Evolutionary conservation across 1,140 invertebrate species (phyloP), one percentile per base, ranked within the genome.

Genomic region (Batillaria attramentaria): DNA sequence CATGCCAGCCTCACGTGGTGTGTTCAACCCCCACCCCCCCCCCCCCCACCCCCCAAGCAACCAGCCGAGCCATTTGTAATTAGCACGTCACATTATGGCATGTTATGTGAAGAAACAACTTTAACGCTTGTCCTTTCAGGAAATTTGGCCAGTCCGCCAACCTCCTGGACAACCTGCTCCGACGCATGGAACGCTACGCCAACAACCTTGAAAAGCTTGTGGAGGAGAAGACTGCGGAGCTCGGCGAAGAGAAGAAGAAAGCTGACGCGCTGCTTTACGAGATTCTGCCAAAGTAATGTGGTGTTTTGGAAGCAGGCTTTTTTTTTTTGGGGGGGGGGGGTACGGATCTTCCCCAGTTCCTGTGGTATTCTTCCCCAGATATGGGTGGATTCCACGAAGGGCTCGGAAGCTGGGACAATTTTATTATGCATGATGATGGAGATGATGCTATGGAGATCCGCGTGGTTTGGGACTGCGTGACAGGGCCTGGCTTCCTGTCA

Each of bases 151-250:
- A 78, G 20, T 77, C 69, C 33, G 78, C 62, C 31, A 97, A 97
- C 89, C 96, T 98, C 84, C 95, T 97, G 39, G 97, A 98, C 89
- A 97, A 95, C 16, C 96, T 98, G 95, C 96, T 97, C 86, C 95
- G 96, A 93, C 96, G 97, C 95, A 92, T 98, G 83, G 96, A 98
- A 89, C 97, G 97, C 87, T 97, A 98, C 91, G 96, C 96, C 31
- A 97, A 97, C 90, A 97, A 97, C 92, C 91, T 98, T 86, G 96
- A 97, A 90, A 95, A 97, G 84, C 88, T 97, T 35, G 97, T 98
- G 82, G 93, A 95, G 46, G 96, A 97, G 85, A 92, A 96, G 79
- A 98, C 96, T 4, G 95, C 96, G 78, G 95, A 97, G 87, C 91
- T 97, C 77, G 95, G 96, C 85, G 94, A 96, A 92, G 96, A 97